Evolutionary conservation across 2,888 invertebrate genomes (phyloP), one percentile per base, ranked within the genome.

Genomic region (Pristionchus exspectatus): DNA sequence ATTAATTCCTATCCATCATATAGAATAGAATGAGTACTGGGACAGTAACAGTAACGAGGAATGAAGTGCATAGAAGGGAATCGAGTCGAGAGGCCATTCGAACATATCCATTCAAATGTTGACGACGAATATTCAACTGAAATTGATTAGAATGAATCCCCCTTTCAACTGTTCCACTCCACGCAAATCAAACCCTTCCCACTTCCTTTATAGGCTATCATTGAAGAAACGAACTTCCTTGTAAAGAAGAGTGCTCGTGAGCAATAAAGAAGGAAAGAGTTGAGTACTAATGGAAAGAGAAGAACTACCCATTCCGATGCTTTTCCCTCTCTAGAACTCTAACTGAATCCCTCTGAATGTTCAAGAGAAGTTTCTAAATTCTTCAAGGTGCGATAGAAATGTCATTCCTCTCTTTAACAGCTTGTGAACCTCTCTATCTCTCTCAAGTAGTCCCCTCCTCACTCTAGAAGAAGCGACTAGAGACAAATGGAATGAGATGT

Each of bases 1-100:
- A 12, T 56, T 54, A 50, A 50, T 16, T n/a, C 10, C 85, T 87
- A 91, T 89, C 89, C 89, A 90, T 91, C 69, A 92, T 88, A 38
- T 91, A 92, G 90, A 94, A 94, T 24, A 94, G 92, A 24, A 93
- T 92, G n/a, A 93, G 89, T 30, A 94, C 94, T 14, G 94, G 94
- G 44, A 93, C 91, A 18, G 94, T 94, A 59, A 94, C 94, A 2
- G 92, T 72, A 27, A 91, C 69, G 30, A 94, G 90, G 91, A 94
- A 94, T 87, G 93, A 90, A 27, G 91, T 90, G 93, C 94, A 94
- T 84, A 94, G 93, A 54, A 93, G 74, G 63, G 93, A 89, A 90
- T 94, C 94, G 44, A 94, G 90, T 1, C 94, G 92, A 89, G 89
- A 89, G 10, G 89, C 89, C 44, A 89, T 33, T 56, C 81, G 54